Evolutionary conservation across 2,113 vertebrate species (phyloP), one percentile per base, ranked within the genome.

Genomic region (Proteles cristata): DNA sequence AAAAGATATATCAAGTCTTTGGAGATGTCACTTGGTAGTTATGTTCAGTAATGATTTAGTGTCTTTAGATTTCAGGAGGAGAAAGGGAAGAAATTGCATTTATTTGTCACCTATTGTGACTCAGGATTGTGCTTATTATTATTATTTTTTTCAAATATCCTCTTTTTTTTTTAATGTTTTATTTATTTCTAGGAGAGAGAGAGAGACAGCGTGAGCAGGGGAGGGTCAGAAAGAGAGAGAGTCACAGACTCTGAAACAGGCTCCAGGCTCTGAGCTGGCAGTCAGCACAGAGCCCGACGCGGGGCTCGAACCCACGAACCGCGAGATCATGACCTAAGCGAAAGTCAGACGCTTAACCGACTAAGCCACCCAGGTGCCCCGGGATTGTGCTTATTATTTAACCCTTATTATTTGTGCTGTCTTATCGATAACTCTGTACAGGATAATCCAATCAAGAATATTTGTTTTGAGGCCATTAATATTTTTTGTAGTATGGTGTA

Each of bases 51-150:
- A 58, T 28, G 48, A 76, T 74, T 94, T 31, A 58, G 66, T 66
- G 28, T 80, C 11, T 93, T 61, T 45, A 88, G 76, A 31, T 7
- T 93, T 94, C 26, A 96, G 74, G 16, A 83, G 33, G 58, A 2
- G 23, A 89, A 85, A 85, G 26, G 48, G 93, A 90, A 92, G 66
- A 84, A 92, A 81, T 45, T 80, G 16, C n/a, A 66, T 82, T 74
- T 90, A 43, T 92, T 88, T 81, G 66, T 94, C 21, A 71, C 26
- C 48, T 28, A 74, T 25, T 63, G 17, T 61, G 15, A 63, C 33
- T 31, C 48, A 63, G 39, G 55, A 48, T 16, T 85, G 26, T 68
- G 39, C 69, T 50, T 90, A 43, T 26, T 91, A 84, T 6, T 71
- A n/a, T n/a, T n/a, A n/a, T n/a, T n/a, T n/a, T n/a, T n/a, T n/a